These are phyloP conservation scores for Nephrotoma appendiculata DNA, from an alignment of 2,888 invertebrate species.

Conservation along the genomic window DNA sequence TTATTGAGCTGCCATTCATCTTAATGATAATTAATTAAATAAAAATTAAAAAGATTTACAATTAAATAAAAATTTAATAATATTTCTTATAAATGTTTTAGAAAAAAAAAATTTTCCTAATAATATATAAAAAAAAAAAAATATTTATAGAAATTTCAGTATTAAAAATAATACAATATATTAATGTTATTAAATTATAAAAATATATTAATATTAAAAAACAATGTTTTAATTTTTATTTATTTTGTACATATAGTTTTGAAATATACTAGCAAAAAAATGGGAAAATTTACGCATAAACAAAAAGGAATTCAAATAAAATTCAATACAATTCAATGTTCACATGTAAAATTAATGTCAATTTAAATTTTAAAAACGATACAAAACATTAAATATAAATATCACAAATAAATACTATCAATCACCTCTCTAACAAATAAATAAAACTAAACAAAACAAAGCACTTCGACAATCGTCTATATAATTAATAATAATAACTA, in stretches of 20 bases:
- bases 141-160: neutral
- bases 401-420: neutral
- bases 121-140: neutral
- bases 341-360: conserved; percentile 8
- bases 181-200: neutral
- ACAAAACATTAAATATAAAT: neutral
- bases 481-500: neutral
- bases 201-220: neutral
- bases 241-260: conserved; percentile 4
- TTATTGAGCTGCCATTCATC: conserved; percentile 7
- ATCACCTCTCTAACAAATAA: neutral
- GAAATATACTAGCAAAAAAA: conserved; percentile 1
- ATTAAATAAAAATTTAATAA: neutral
- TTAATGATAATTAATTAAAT: conserved; percentile 9
- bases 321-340: conserved; percentile 3
- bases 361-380: conserved; percentile 8
- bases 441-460: neutral
- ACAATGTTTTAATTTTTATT: neutral
- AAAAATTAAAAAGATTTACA: neutral
- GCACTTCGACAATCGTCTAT: neutral
- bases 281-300: conserved; percentile 5
- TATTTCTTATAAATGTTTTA: conserved; percentile 5
- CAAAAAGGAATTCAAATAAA: conserved; percentile 8
- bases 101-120: neutral
- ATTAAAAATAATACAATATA: neutral